phyloP scores from a whole-genome alignment of 2,888 invertebrate genomes.

The Zeuzera pyrina region DNA sequence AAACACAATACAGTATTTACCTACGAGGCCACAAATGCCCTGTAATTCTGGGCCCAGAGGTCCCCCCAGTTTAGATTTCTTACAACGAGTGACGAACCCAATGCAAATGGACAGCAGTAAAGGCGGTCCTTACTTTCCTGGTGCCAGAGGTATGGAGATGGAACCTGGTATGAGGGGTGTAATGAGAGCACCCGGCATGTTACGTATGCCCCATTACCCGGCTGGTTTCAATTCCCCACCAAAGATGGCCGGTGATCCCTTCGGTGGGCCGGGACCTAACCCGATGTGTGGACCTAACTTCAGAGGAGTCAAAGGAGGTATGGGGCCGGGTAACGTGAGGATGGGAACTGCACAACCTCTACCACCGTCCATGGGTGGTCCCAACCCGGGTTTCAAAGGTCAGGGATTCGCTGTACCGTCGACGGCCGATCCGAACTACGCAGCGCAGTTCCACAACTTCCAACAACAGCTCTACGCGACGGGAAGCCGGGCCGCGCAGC shows the following conservation, averaged over 20 bases:
- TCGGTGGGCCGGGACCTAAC: constrained; percentile 32
- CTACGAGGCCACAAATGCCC: constrained; percentile 91
- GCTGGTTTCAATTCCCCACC: constrained; percentile 63
- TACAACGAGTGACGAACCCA: constrained; percentile 91
- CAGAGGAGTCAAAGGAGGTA: constrained; percentile 51
- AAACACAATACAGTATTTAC: constrained; percentile 98
- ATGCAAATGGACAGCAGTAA: constrained; percentile 79
- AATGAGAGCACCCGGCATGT: constrained; percentile 52
- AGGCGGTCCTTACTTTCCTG: constrained; percentile 80
- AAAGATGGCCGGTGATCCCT: constrained; percentile 51
- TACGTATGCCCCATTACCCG: constrained; percentile 64
- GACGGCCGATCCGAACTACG: constrained; percentile 92
- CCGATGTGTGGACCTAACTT: constrained; percentile 50
- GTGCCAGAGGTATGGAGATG: constrained; percentile 70
- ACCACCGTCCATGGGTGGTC: constrained; percentile 85
- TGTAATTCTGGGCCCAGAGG: constrained; percentile 80
- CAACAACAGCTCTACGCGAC: constrained; percentile 96
- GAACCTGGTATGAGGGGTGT: constrained; percentile 65
- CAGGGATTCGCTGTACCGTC: constrained; percentile 88
- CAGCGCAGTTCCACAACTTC: constrained; percentile 96
- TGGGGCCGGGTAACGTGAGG: constrained; percentile 43
- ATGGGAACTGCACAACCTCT: constrained; percentile 78
- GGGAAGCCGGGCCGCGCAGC: constrained; percentile 54
- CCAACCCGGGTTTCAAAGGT: constrained; percentile 78
- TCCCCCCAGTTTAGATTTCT: constrained; percentile 91